phyloP scores from a whole-genome alignment of 1,140 invertebrate genomes.

The Parapsyche elsis region DNA sequence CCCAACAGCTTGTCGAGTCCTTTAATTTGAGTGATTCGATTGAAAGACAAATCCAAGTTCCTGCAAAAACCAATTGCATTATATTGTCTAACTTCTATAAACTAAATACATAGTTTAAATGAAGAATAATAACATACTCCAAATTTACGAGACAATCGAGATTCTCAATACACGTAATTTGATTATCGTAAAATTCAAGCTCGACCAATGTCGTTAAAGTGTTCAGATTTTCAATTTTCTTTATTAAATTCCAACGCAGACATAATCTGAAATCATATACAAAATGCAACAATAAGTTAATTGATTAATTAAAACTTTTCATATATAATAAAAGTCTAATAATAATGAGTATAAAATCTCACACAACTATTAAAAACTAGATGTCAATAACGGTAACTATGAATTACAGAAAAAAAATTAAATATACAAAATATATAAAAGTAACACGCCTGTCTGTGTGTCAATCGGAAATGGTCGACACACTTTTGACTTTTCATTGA shows the following conservation, averaged over 20 bases:
- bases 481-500: no score
- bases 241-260: conserved; percentile 94
- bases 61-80: conserved; percentile 67
- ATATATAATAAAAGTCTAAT: no score
- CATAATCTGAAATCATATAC: conserved; percentile 70
- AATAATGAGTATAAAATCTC: no score
- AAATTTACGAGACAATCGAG: conserved; percentile 88
- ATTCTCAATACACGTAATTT: conserved; percentile 91
- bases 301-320: no score
- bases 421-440: no score
- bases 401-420: no score
- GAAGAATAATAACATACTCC: conserved; percentile 80
- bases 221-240: conserved; percentile 90
- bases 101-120: background rate
- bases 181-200: conserved; percentile 97
- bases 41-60: conserved; percentile 96
- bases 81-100: background rate
- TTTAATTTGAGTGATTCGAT: conserved; percentile 91
- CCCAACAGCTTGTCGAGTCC: conserved; percentile 84
- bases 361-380: no score
- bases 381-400: no score
- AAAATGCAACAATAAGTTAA: background rate
- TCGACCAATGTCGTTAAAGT: conserved; percentile 81
- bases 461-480: no score
- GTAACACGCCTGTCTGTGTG: no score